Base-by-base conservation (phyloP, 2,797 vertebrate species). In the Triplophysa bombifrons region DNA sequence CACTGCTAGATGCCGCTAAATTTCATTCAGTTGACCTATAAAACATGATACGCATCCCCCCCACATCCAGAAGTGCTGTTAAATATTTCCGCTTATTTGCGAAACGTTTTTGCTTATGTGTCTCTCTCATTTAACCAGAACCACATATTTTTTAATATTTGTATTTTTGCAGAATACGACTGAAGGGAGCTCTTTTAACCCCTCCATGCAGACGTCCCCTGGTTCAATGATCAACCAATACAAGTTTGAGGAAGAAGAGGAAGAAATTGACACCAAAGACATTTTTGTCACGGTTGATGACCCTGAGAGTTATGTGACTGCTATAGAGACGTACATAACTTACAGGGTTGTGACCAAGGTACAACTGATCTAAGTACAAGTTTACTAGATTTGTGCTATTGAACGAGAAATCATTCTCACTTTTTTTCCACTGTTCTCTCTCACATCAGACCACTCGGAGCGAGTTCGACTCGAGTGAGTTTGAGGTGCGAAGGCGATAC, bases 391-490 rank as follows among this genome's bases (percentile, higher is more conserved):
- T 34, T 78, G 25, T 67, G 6, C 22, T 38, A 4, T 30, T 4
- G 27, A 16, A 11, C 30, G 19, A 4, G 64, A 16, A 65, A 72
- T 77, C 68, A 70, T 77, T 46, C 50, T 65, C 67, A n/a, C 55
- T 53, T 3, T 17, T 53, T 19, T 44, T 55, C 4, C 61, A 1
- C 70, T 22, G 6, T 20, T 65, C 4, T 80, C 3, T 81, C 41
- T 89, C 89, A 84, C 76, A 19, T 65, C 74, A 99, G 98, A 99
- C 98, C 11, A 95, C 95, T 3, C 94, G 96, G 19, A 89, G 95
- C 71, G 96, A 98, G 82, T 99, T 97, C 89, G 96, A 99, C 86
- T 95, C 95, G 67, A 94, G 96, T 70, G 96, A 99, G 87, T 98
- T 94, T 69, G 96, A 97, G 91, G 97, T 99, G n/a, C 92, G 91